Conservation (phyloP, 2,888 invertebrate species). For the Didymodactylos carnosus region DNA sequence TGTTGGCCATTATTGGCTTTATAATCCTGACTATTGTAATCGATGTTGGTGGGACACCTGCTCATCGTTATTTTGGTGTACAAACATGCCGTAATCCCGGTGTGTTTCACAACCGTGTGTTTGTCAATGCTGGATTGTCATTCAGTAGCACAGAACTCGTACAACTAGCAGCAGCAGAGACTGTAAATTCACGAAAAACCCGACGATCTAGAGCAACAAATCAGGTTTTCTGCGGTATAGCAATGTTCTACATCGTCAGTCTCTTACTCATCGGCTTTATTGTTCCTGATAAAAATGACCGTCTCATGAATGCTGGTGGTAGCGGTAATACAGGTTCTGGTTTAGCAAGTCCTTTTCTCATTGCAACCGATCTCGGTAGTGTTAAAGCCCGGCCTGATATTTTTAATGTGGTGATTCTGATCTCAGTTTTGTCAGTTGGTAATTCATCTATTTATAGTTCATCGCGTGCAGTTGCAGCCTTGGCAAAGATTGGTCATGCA, state of each 20-base stretch:
- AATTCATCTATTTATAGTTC: conserved; percentile 2
- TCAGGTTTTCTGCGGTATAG: conserved; percentile 4
- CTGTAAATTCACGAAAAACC: background rate
- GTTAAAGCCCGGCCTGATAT: background rate
- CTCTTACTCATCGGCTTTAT: background rate
- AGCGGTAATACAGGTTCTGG: no score
- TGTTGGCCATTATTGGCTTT: background rate
- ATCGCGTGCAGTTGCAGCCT: background rate
- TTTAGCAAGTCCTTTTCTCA: background rate
- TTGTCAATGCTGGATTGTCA: background rate
- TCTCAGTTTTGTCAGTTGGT: background rate
- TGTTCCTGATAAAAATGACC: background rate
- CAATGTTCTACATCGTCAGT: background rate
- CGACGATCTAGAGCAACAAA: background rate
- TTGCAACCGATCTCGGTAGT: background rate
- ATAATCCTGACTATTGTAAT: conserved; percentile 1
- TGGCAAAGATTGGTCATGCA: conserved; percentile 1
- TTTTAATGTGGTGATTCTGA: conserved; percentile 4
- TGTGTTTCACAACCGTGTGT: background rate
- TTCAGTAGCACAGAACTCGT: conserved; percentile 2
- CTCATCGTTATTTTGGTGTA: background rate
- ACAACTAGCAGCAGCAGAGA: background rate
- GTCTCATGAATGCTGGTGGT: background rate
- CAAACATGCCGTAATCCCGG: background rate
- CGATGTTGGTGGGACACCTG: background rate